phyloP scores from a whole-genome alignment of 2,888 invertebrate genomes.

The Pogonocherus hispidulus region DNA sequence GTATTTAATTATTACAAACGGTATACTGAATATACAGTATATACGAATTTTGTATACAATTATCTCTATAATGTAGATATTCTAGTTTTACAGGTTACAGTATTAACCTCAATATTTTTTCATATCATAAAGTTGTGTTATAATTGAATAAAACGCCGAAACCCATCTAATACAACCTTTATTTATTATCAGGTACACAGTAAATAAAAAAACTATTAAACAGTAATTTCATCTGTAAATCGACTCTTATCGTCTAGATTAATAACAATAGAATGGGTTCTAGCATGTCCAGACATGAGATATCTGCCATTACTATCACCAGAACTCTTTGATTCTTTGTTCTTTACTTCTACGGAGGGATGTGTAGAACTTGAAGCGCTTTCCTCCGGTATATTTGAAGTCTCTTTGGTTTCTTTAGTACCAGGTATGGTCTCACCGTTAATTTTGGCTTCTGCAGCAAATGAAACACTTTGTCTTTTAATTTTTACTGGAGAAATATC shows the following conservation, averaged over 20 bases:
- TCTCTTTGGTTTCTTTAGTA: conserved; percentile 25
- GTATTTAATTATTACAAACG: no score
- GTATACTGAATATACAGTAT: no score
- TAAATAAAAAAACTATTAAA: conserved; percentile 67
- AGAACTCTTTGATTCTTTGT: conserved; percentile 38
- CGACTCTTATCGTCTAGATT: conserved; percentile 85
- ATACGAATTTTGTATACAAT: no score
- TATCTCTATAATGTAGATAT: no score
- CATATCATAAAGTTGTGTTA: no score
- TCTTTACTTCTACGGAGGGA: conserved; percentile 50
- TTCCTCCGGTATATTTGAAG: conserved; percentile 49
- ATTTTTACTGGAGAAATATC: conserved; percentile 56
- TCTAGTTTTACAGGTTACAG: no score
- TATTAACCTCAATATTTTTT: no score
- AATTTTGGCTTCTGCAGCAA: conserved; percentile 67
- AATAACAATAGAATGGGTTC: conserved; percentile 83
- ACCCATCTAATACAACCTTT: conserved; percentile 43
- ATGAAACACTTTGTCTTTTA: conserved; percentile 68
- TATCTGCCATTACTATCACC: conserved; percentile 63
- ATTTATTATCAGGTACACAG: conserved; percentile 55
- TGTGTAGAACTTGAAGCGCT: conserved; percentile 48
- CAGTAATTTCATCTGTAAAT: conserved; percentile 86
- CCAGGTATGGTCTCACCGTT: conserved; percentile 34
- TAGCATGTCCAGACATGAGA: conserved; percentile 76
- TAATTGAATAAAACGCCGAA: not conserved